Percentiles rank a stretch among this genome's conserved stretches.
Evolutionary conservation across 2,113 vertebrate genomes (phyloP).

Genomic region (Ailurus styani): DNA sequence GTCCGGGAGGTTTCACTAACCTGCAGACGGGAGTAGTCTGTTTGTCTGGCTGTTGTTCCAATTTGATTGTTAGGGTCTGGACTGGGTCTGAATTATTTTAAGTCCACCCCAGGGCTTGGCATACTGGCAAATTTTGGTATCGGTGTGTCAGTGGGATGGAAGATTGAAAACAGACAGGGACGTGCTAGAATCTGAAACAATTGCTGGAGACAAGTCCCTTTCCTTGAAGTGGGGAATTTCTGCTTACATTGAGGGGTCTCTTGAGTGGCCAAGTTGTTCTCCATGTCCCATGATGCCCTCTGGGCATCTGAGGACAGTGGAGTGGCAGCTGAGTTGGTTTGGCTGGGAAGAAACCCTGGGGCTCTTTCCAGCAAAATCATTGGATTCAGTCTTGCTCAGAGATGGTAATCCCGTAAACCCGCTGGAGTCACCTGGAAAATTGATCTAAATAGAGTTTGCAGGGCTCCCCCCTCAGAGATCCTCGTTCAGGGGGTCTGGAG

Average conservation of each 20-base stretch:
- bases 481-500: background rate
- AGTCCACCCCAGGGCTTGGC: background rate
- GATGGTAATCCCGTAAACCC: background rate
- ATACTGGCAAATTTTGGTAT: background rate
- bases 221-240: background rate
- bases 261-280: background rate
- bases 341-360: background rate
- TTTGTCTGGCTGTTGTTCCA: background rate
- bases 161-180: background rate
- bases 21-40: background rate
- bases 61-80: background rate
- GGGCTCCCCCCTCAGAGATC: background rate
- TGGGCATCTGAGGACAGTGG: background rate
- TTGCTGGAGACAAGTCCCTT: background rate
- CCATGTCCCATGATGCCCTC: background rate
- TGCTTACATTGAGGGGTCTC: background rate
- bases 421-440: background rate
- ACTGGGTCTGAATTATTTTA: background rate
- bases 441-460: background rate
- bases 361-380: background rate
- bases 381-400: background rate
- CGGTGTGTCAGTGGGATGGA: background rate
- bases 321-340: background rate
- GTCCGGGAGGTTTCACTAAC: background rate
- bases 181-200: background rate